A percentile compares a stretch with the other conserved stretches of the same genome.
phyloP scores from a whole-genome alignment of 2,888 invertebrate genomes.

The Anaspis maculata region DNA sequence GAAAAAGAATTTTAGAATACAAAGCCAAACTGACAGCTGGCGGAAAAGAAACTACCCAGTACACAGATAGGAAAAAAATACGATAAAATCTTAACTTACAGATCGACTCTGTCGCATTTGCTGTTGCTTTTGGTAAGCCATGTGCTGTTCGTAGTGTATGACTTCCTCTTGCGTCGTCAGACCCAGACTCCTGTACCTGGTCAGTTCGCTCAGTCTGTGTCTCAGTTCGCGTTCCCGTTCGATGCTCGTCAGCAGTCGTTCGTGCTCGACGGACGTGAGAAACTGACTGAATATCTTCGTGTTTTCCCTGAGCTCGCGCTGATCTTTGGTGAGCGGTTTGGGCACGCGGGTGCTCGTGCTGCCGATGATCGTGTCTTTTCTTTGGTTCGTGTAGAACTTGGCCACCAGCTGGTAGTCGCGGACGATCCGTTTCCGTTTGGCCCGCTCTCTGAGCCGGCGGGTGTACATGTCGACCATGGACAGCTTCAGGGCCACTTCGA shows the following conservation, averaged over 20 bases:
- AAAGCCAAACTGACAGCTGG: too few species aligned
- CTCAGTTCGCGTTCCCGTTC: slow-evolving; percentile 80
- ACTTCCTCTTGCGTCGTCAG: slow-evolving; percentile 77
- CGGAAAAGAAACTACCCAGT: too few species aligned
- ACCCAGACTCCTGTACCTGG: slow-evolving; percentile 79
- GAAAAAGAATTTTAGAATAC: too few species aligned
- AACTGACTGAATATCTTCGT: slow-evolving; percentile 83
- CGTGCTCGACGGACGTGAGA: slow-evolving; percentile 77
- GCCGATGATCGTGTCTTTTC: slow-evolving; percentile 38
- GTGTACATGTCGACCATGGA: slow-evolving; percentile 91
- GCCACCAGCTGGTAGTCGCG: slow-evolving; percentile 85
- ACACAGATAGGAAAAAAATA: too few species aligned
- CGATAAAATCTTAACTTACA: too few species aligned
- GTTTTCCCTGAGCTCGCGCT: slow-evolving; percentile 75
- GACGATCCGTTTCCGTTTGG: slow-evolving; percentile 80
- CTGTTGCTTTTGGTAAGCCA: slow-evolving; percentile 54
- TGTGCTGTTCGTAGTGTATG: slow-evolving; percentile 78
- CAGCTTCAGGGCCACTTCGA: slow-evolving; percentile 82
- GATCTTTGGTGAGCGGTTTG: slow-evolving; percentile 62
- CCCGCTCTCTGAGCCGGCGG: slow-evolving; percentile 72
- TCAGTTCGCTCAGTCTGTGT: slow-evolving; percentile 71
- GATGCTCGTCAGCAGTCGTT: slow-evolving; percentile 66
- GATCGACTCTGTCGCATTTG: slow-evolving; percentile 58
- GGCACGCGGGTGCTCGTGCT: too few species aligned
- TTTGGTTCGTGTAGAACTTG: slow-evolving; percentile 65